phyloP scores from a whole-genome alignment of 2,888 invertebrate species.

The Heliconius aoede region DNA sequence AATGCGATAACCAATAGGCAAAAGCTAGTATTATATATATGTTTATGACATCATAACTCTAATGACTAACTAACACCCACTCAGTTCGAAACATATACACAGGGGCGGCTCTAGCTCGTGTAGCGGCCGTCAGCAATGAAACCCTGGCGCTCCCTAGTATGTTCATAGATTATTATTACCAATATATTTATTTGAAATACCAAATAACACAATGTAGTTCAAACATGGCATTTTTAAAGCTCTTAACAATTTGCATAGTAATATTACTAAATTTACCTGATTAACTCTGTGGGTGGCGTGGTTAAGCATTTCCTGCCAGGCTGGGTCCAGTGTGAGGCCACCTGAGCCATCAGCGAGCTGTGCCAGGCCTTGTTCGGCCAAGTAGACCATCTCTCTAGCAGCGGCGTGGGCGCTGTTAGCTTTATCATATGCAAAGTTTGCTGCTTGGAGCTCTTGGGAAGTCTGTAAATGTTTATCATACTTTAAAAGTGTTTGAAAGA shows the following conservation, averaged over 20 bases:
- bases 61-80: background rate
- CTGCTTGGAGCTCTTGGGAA: slow-evolving; percentile 92
- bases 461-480: slow-evolving; percentile 70
- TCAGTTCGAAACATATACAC: background rate
- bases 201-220: no score
- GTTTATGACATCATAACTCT: background rate
- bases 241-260: no score
- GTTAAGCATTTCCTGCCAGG: slow-evolving; percentile 98
- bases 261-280: slow-evolving; percentile 76
- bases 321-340: slow-evolving; percentile 90
- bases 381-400: slow-evolving; percentile 93
- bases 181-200: no score
- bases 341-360: slow-evolving; percentile 79
- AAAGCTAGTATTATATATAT: background rate
- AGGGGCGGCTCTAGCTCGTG: no score
- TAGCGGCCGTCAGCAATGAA: no score
- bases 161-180: no score
- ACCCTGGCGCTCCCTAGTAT: no score
- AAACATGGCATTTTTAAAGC: no score
- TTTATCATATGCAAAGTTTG: slow-evolving; percentile 90
- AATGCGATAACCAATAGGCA: no score
- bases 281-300: slow-evolving; percentile 94
- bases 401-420: slow-evolving; percentile 96
- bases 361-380: slow-evolving; percentile 85
- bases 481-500: background rate